phyloP scores from a whole-genome alignment of 2,797 vertebrate genomes.

The Tolypeutes matacus region DNA sequence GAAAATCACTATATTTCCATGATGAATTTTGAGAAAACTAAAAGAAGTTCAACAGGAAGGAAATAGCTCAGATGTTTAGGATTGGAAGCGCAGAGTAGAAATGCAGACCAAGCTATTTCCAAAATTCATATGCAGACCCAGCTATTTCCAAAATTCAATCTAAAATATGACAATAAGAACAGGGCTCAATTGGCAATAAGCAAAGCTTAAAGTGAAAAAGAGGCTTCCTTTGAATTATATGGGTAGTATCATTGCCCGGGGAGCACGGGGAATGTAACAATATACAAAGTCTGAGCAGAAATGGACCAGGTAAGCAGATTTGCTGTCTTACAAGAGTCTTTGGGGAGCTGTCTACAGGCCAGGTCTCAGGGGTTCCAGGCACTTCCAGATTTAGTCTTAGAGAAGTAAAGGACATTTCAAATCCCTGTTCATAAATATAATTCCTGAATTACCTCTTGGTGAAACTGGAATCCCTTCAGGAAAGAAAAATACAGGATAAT shows the following conservation, averaged over 20 bases:
- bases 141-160: background rate
- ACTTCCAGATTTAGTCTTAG: background rate
- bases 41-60: background rate
- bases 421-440: background rate
- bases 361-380: rapidly evolving
- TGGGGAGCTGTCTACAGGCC: background rate
- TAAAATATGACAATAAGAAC: background rate
- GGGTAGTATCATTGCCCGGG: background rate
- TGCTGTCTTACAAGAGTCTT: background rate
- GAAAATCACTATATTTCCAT: background rate
- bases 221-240: background rate
- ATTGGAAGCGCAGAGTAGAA: background rate
- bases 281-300: background rate
- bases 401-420: background rate
- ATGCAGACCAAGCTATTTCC: background rate
- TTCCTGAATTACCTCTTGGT: background rate
- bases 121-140: background rate
- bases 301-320: background rate
- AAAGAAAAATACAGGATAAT: background rate
- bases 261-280: background rate
- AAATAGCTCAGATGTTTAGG: background rate
- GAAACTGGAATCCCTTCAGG: background rate
- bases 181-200: background rate
- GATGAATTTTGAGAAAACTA: background rate
- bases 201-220: background rate